phyloP scores from a whole-genome alignment of 2,888 invertebrate species.

The Drymonia ruficornis region DNA sequence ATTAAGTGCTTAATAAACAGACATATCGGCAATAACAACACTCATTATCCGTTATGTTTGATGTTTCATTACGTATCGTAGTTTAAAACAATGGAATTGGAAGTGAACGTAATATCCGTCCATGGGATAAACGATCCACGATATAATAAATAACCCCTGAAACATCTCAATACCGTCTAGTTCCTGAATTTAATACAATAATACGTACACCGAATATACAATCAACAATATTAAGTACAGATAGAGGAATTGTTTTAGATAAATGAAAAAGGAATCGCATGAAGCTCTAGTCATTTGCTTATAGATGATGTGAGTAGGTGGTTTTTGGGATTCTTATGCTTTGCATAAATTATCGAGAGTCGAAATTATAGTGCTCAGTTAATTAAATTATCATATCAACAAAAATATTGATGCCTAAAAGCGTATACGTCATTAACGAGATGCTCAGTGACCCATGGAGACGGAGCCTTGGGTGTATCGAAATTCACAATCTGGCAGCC shows the following conservation, averaged over 20 bases:
- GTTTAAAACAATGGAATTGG: conserved; percentile 23
- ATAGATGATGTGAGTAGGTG: conserved; percentile 25
- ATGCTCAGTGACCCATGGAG: conserved; percentile 37
- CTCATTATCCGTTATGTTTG: too few relatives aligned
- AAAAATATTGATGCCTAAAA: conserved; percentile 33
- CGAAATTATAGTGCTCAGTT: conserved; percentile 42
- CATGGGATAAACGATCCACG: conserved; percentile 57
- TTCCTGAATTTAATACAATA: conserved; percentile 18
- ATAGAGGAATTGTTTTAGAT: conserved; percentile 3
- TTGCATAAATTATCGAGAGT: conserved; percentile 33
- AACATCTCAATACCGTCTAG: conserved; percentile 22
- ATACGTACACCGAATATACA: conserved; percentile 14
- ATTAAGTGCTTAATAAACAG: too few relatives aligned
- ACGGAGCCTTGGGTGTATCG: conserved; percentile 19
- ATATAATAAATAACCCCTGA: conserved; percentile 22
- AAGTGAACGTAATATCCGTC: conserved; percentile 66
- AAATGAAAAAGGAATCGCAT: conserved; percentile 20
- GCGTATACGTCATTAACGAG: conserved; percentile 47
- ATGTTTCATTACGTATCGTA: conserved; percentile 11
- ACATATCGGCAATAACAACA: too few relatives aligned
- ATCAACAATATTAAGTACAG: conserved; percentile 5
- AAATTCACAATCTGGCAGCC: too few relatives aligned
- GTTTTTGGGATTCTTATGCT: conserved; percentile 30
- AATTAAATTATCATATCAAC: conserved; percentile 27
- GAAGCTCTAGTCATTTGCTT: conserved; percentile 44